Base-by-base conservation (phyloP, 2,888 invertebrate genomes). In the Pyrrhosoma nymphula region DNA sequence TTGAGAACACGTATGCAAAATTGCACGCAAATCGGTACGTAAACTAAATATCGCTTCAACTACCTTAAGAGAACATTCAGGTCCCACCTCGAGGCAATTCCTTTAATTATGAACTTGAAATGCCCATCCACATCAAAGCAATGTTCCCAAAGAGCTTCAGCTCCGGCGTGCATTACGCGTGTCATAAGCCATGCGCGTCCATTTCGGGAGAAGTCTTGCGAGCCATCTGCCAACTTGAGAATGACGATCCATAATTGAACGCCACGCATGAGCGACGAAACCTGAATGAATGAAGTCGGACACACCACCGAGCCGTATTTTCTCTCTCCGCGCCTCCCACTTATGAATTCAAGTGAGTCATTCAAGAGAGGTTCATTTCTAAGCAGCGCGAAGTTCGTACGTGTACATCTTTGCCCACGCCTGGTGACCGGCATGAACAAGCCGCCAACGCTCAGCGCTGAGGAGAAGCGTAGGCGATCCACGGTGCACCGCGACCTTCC, bases 331-430 rank as follows among this genome's bases (percentile, higher is more conserved):
- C 6, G 69, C 69, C 26, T 26, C 23, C 69, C 69, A 69, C 69
- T 69, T 69, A 69, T 69, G n/a, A 69, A 69, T 69, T 69, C 69
- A 69, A 69, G 69, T 69, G 69, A 69, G n/a, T 69, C 69, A 69
- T 69, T 26, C 47, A 47, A 47, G 47, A 47, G n/a, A 69, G 69
- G 10, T n/a, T 69, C 69, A 69, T 69, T 69, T n/a, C 69, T n/a
- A 12, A 4, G 69, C 69, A n/a, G n/a, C 69, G 69, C n/a, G 47
- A 47, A 4, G 8, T 47, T 47, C 47, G 4, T 47, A 47, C 47
- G 47, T 47, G 47, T 69, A 69, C 69, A 69, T 69, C 69, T 69
- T 69, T 47, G 69, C 69, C 23, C 69, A 47, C 47, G 69, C 47
- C n/a, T 69, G 10, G n/a, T 26, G 69, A 69, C 69, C 0, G 69